These are phyloP conservation scores for Scaptomyza polygonia DNA, from an alignment of 2,888 invertebrate genomes.

Conservation along the genomic window DNA sequence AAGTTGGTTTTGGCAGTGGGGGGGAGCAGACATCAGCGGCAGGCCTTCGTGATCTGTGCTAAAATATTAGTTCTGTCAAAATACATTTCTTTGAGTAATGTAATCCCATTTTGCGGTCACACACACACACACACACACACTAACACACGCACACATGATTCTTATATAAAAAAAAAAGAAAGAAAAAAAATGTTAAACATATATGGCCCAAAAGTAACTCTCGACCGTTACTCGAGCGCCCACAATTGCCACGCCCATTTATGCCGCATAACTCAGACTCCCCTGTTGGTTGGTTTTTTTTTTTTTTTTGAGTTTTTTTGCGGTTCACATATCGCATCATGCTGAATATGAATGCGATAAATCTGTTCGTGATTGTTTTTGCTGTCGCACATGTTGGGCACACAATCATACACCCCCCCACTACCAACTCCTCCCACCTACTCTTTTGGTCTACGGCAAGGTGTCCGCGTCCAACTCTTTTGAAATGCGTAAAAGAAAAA, in stretches of 20 bases:
- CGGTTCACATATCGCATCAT: slow-evolving; percentile 78
- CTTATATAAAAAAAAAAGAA: slow-evolving; percentile 45
- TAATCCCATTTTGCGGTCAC: slow-evolving; percentile 82
- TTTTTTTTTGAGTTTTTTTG: slow-evolving; percentile 32
- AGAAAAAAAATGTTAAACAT: no score
- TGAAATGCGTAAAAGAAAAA: slow-evolving; percentile 41
- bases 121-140: slow-evolving; percentile 68
- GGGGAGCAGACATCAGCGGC: slow-evolving; percentile 44
- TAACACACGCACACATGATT: slow-evolving; percentile 61
- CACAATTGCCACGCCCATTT: slow-evolving; percentile 34
- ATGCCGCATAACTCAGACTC: slow-evolving; percentile 13
- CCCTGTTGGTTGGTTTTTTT: background rate
- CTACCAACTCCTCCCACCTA: background rate
- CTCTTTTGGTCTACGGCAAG: slow-evolving; percentile 31
- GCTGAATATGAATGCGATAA: slow-evolving; percentile 82
- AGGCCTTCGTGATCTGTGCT: slow-evolving; percentile 58
- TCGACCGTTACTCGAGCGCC: slow-evolving; percentile 28
- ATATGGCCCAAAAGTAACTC: slow-evolving; percentile 38
- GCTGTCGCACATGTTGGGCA: slow-evolving; percentile 59
- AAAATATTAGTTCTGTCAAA: slow-evolving; percentile 83
- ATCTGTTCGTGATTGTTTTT: slow-evolving; percentile 83
- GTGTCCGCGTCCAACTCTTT: slow-evolving; percentile 58
- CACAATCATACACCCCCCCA: background rate
- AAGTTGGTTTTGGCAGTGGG: background rate
- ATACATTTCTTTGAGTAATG: slow-evolving; percentile 83